Conservation (phyloP, 2,113 vertebrate species). For the Ciconia maguari region DNA sequence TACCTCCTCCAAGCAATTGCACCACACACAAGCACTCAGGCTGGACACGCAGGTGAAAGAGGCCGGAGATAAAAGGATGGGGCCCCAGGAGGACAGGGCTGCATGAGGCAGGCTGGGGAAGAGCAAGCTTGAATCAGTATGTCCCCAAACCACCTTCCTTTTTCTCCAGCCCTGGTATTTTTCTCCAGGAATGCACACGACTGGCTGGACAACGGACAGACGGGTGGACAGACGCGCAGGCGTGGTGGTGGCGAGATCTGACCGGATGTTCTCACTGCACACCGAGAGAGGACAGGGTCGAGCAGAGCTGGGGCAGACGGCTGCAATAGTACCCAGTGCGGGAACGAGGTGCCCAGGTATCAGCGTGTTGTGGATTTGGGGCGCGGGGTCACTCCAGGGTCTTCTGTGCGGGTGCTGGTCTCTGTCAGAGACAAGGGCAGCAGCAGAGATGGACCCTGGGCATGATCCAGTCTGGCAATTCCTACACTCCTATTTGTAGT, state of each 20-base stretch:
- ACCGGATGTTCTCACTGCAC: accelerated
- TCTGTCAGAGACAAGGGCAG: neutral
- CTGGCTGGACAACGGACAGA: accelerated
- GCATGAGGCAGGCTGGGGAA: neutral
- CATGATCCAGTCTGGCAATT: neutral
- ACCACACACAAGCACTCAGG: neutral
- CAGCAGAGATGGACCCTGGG: neutral
- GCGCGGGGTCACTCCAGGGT: accelerated
- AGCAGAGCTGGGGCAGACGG: neutral
- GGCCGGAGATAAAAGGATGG: neutral
- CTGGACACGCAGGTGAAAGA: neutral
- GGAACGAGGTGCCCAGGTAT: neutral
- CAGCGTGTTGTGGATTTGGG: neutral
- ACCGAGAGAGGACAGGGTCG: too few species aligned
- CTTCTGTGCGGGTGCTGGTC: neutral
- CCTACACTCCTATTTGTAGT: neutral
- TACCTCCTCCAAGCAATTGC: neutral
- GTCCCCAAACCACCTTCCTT: neutral
- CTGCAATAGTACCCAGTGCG: accelerated
- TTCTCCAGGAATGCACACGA: neutral
- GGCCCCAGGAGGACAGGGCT: neutral
- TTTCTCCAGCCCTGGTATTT: neutral
- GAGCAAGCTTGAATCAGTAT: accelerated
- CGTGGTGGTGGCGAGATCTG: too few species aligned
- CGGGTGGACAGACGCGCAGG: accelerated